These are phyloP conservation scores for Amphibalanus amphitrite DNA, from an alignment of 1,140 invertebrate genomes.

Conservation along the genomic window DNA sequence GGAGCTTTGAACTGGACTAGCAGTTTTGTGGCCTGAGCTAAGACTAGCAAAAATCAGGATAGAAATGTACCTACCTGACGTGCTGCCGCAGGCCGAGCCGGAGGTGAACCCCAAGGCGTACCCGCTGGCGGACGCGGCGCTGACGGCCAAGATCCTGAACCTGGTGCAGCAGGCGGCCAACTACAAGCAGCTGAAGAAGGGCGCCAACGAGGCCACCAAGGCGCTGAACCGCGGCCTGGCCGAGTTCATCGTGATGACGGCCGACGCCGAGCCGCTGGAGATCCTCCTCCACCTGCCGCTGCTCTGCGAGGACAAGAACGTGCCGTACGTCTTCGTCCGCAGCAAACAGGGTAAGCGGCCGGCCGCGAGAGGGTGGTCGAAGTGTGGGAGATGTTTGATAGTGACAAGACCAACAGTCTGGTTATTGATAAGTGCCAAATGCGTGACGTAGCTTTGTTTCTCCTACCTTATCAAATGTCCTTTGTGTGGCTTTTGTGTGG, in stretches of 20 bases:
- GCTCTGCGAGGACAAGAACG: slow-evolving; percentile 98
- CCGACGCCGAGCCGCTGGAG: slow-evolving; percentile 92
- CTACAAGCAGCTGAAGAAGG: slow-evolving; percentile 93
- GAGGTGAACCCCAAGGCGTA: slow-evolving; percentile 98
- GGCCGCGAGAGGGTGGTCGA: no score
- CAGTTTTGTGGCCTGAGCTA: no score
- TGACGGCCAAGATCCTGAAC: slow-evolving; percentile 88
- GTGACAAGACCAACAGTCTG: no score
- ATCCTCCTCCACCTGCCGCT: slow-evolving; percentile 93
- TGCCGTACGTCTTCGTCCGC: slow-evolving; percentile 95
- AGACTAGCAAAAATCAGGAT: no score
- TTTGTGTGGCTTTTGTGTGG: no score
- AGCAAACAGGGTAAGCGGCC: slow-evolving; percentile 62
- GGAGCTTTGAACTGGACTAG: no score
- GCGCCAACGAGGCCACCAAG: slow-evolving; percentile 53
- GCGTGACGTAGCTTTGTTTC: no score
- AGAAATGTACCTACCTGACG: no score
- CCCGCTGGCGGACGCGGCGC: slow-evolving; percentile 75
- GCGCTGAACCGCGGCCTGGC: slow-evolving; percentile 84
- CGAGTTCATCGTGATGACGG: slow-evolving; percentile 96
- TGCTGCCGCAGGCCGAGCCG: slow-evolving; percentile 76
- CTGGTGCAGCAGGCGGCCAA: slow-evolving; percentile 89
- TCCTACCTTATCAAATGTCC: no score
- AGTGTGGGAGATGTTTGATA: no score
- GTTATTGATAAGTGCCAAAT: no score